These are phyloP conservation scores for Malurus melanocephalus DNA, from an alignment of 2,113 vertebrate species.

Conservation along the genomic window DNA sequence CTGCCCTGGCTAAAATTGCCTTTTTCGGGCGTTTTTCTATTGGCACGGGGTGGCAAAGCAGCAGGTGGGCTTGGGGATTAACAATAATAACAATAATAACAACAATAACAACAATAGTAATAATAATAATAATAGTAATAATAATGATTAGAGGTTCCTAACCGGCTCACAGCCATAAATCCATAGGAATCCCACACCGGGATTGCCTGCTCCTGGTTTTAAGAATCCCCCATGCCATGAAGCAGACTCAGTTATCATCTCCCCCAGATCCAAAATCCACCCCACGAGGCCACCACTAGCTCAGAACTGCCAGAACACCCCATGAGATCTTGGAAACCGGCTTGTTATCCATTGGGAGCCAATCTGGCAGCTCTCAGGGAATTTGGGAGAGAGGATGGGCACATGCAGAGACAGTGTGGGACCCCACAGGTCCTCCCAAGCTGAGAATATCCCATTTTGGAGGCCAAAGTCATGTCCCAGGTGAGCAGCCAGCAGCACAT, in stretches of 20 bases:
- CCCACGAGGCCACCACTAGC: background rate
- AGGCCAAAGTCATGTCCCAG: background rate
- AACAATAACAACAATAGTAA: background rate
- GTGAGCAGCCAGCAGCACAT: background rate
- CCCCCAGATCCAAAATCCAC: rapidly evolving
- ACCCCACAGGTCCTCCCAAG: background rate
- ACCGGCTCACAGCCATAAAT: rapidly evolving
- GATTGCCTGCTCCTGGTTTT: too few species aligned
- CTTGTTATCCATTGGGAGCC: rapidly evolving
- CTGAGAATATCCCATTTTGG: background rate
- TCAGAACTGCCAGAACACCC: rapidly evolving
- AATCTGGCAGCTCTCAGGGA: background rate
- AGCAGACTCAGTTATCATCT: background rate
- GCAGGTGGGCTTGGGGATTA: background rate
- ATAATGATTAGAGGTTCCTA: background rate
- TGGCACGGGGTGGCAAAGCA: background rate
- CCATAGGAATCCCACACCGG: background rate
- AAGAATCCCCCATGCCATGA: rapidly evolving
- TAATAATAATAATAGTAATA: background rate
- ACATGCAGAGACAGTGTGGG: rapidly evolving
- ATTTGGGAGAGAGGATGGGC: background rate
- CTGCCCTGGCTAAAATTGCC: background rate
- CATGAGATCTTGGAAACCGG: rapidly evolving
- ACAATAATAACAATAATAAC: background rate
- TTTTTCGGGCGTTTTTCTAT: background rate